These are phyloP conservation scores for Tribolium castaneum DNA, from an alignment of 1,140 invertebrate genomes.

Conservation along the genomic window DNA sequence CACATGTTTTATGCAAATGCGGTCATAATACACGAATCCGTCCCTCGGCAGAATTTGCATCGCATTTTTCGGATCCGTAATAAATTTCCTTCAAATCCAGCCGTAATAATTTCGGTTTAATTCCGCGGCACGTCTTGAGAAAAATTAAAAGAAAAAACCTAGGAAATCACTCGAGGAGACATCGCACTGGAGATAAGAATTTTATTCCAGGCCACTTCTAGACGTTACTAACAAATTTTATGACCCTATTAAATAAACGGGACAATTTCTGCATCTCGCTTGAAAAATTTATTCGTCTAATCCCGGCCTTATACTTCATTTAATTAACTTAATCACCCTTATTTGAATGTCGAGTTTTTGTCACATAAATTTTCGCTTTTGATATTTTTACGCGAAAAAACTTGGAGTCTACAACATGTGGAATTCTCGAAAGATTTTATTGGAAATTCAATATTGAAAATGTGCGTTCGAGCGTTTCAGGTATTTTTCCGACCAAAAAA, in stretches of 20 bases:
- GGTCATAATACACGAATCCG: neutral
- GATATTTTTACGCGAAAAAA: neutral
- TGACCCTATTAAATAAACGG: conserved; percentile 8
- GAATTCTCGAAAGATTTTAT: conserved; percentile 33
- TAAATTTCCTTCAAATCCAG: neutral
- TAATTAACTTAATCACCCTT: conserved; percentile 14
- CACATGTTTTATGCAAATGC: conserved; percentile 31
- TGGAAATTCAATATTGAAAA: conserved; percentile 33
- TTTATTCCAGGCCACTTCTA: conserved; percentile 17
- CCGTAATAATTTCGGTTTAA: conserved; percentile 3
- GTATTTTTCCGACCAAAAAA: conserved; percentile 18
- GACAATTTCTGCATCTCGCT: conserved; percentile 3
- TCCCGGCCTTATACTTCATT: neutral
- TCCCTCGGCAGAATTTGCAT: conserved; percentile 7
- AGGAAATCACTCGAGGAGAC: conserved; percentile 4
- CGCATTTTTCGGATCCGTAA: neutral
- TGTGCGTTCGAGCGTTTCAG: conserved; percentile 1
- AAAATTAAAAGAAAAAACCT: conserved; percentile 4
- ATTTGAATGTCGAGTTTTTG: neutral
- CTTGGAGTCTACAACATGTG: neutral
- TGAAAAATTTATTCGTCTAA: conserved; percentile 2
- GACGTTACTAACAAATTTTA: conserved; percentile 9
- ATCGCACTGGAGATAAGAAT: conserved; percentile 8
- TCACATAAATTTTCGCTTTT: neutral
- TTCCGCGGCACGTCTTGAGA: conserved; percentile 1